Conservation (phyloP, 2,888 invertebrate species). For the Meghimatium bilineatum region DNA sequence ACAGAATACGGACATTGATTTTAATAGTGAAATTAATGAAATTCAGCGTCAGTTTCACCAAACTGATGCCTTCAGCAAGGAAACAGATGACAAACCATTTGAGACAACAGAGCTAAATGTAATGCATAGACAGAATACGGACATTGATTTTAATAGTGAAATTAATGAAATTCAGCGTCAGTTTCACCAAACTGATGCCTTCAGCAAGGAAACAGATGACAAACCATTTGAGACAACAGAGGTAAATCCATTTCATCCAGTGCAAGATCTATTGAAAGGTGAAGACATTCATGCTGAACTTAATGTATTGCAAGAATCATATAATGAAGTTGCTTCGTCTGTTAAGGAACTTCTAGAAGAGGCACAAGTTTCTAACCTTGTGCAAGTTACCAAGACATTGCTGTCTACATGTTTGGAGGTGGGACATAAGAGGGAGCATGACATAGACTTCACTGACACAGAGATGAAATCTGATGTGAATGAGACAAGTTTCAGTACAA, state of each 20-base stretch:
- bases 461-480: conserved; percentile 1
- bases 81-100: too few relatives aligned
- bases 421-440: conserved; percentile 26
- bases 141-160: not conserved
- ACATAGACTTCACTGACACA: conserved; percentile 23
- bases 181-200: conserved; percentile 3
- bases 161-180: conserved; percentile 22
- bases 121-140: not conserved
- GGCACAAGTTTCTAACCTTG: not conserved
- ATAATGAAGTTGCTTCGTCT: conserved; percentile 45
- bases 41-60: too few relatives aligned
- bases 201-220: conserved; percentile 32
- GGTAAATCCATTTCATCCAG: not conserved
- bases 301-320: not conserved
- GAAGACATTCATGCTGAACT: not conserved
- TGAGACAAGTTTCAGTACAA: conserved; percentile 15
- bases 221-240: conserved; percentile 24
- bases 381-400: conserved; percentile 8
- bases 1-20: too few relatives aligned
- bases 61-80: too few relatives aligned
- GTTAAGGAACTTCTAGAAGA: conserved; percentile 36
- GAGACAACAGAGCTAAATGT: too few relatives aligned
- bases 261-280: not conserved
- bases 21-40: too few relatives aligned
- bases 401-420: not conserved